Conservation (phyloP, 2,888 invertebrate genomes). For the Carabus problematicus region DNA sequence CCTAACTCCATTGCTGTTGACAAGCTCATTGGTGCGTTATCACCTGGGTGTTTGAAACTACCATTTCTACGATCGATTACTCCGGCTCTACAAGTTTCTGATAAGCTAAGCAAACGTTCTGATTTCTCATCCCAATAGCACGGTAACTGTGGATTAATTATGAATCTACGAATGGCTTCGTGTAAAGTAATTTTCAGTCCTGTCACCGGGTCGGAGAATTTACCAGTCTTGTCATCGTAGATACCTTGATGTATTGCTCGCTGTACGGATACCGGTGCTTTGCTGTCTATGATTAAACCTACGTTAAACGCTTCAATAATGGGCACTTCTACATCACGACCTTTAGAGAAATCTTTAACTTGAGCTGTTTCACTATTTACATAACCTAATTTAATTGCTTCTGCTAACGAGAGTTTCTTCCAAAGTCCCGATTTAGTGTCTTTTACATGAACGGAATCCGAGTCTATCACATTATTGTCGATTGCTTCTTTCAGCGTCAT, state of each 20-base stretch:
- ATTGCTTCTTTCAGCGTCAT: slow-evolving; percentile 85
- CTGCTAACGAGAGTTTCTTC: slow-evolving; percentile 78
- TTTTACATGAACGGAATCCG: slow-evolving; percentile 82
- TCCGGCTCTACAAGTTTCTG: slow-evolving; percentile 81
- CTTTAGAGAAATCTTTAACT: slow-evolving; percentile 72
- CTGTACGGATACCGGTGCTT: slow-evolving; percentile 82
- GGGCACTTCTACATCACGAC: slow-evolving; percentile 71
- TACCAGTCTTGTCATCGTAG: slow-evolving; percentile 81
- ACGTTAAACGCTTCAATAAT: slow-evolving; percentile 80
- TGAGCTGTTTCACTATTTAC: slow-evolving; percentile 76
- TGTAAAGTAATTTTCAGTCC: slow-evolving; percentile 81
- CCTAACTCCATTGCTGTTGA: slow-evolving; percentile 79
- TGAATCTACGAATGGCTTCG: slow-evolving; percentile 81
- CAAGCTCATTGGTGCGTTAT: slow-evolving; percentile 70
- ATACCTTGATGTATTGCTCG: slow-evolving; percentile 86
- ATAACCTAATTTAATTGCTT: slow-evolving; percentile 78
- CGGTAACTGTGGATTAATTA: slow-evolving; percentile 80
- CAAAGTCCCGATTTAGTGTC: slow-evolving; percentile 78
- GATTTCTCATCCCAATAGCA: slow-evolving; percentile 82
- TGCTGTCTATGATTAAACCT: slow-evolving; percentile 81
- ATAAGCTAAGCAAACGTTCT: slow-evolving; percentile 74
- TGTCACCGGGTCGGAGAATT: slow-evolving; percentile 81
- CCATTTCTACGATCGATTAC: slow-evolving; percentile 83
- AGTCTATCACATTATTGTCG: slow-evolving; percentile 80
- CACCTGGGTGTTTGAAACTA: slow-evolving; percentile 76